These are phyloP conservation scores for Diarsia rubi DNA, from an alignment of 2,888 invertebrate species.

Conservation along the genomic window DNA sequence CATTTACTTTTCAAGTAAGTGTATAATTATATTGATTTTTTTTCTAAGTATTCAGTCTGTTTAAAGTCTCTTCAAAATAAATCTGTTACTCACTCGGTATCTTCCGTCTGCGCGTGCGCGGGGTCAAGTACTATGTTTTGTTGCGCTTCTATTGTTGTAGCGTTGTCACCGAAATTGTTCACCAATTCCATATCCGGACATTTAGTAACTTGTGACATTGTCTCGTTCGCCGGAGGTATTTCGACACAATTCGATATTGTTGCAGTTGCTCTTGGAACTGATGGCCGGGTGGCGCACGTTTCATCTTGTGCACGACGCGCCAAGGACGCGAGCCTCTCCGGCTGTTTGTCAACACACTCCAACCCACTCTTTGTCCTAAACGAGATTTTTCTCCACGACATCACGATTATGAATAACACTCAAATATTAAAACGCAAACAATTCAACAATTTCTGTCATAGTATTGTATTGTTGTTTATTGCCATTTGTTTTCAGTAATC, in stretches of 20 bases:
- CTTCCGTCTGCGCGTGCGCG: constrained; percentile 59
- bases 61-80: constrained; percentile 21
- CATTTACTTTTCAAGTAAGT: constrained; percentile 1
- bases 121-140: constrained; percentile 64
- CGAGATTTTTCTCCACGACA: constrained; percentile 73
- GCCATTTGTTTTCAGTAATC: constrained; percentile 23
- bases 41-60: constrained; percentile 5
- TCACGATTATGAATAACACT: constrained; percentile 46
- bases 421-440: constrained; percentile 20
- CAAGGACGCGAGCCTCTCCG: constrained; percentile 34
- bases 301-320: constrained; percentile 57
- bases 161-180: constrained; percentile 41
- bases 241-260: constrained; percentile 64
- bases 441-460: constrained; percentile 9
- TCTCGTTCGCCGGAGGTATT: constrained; percentile 53
- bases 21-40: not conserved
- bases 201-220: constrained; percentile 67
- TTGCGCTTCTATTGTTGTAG: constrained; percentile 61
- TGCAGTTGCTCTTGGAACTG: constrained; percentile 45
- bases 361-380: constrained; percentile 67
- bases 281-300: constrained; percentile 34
- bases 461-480: constrained; percentile 30
- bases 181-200: constrained; percentile 63
- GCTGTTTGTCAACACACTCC: constrained; percentile 59
- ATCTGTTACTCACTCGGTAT: constrained; percentile 67